phyloP scores from a whole-genome alignment of 2,113 vertebrate genomes.

The Hippocampus guttulatus region DNA sequence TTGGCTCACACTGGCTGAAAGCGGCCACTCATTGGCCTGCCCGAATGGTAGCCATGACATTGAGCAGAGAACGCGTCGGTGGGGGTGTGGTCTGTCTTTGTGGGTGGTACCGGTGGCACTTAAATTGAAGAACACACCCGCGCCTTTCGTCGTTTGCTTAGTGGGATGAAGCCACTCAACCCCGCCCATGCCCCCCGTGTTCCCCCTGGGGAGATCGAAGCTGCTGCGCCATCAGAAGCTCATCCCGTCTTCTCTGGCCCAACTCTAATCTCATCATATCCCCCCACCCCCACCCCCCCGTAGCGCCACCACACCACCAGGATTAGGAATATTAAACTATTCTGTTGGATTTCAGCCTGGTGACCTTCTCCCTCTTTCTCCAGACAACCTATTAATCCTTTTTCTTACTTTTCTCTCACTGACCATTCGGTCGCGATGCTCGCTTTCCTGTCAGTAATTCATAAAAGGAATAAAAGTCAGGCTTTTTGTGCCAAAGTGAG shows the following conservation, averaged over 20 bases:
- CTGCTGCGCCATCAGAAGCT: constrained; percentile 76
- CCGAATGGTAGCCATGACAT: constrained; percentile 64
- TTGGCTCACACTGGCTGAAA: constrained; percentile 44
- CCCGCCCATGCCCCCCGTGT: constrained; percentile 47
- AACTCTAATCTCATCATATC: constrained; percentile 62
- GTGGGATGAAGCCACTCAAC: constrained; percentile 43
- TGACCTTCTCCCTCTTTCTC: constrained; percentile 49
- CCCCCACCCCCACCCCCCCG: constrained; percentile 33
- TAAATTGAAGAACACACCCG: constrained; percentile 37
- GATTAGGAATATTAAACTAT: constrained; percentile 67
- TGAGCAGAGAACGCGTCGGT: constrained; percentile 38
- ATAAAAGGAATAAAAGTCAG: constrained; percentile 43
- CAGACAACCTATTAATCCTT: constrained; percentile 41
- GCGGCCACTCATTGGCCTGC: constrained; percentile 43
- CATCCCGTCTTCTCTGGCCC: constrained; percentile 46
- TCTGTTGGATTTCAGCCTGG: constrained; percentile 51
- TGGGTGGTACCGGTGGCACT: constrained; percentile 55
- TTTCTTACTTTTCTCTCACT: constrained; percentile 38
- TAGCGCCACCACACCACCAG: constrained; percentile 48
- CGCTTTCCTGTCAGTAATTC: constrained; percentile 43
- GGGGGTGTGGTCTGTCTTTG: constrained; percentile 42
- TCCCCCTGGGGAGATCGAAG: constrained; percentile 65
- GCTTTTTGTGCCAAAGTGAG: constrained; percentile 31
- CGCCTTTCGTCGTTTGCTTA: constrained; percentile 71
- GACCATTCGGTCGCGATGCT: constrained; percentile 45